Percentiles rank a stretch among this genome's conserved stretches.
phyloP scores from a whole-genome alignment of 2,113 vertebrate species.

The Phaethornis superciliosus region DNA sequence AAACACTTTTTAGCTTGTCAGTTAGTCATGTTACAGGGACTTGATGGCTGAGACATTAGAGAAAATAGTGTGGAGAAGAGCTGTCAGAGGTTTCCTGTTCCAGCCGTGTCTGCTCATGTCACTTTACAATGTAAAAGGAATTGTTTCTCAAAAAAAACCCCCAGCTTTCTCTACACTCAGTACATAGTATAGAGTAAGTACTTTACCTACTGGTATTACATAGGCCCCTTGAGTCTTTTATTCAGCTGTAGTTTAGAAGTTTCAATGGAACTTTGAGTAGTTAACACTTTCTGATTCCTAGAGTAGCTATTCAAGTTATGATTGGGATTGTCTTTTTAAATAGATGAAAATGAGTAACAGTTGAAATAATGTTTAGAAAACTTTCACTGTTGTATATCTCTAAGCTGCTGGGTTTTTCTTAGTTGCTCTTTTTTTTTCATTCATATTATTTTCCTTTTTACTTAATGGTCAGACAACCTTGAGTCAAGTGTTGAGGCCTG shows the following conservation, averaged over 20 bases:
- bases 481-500: slow-evolving; percentile 1
- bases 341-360: slow-evolving; percentile 22
- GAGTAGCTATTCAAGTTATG: slow-evolving; percentile 15
- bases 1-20: neutral
- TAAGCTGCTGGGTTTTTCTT: slow-evolving; percentile 5
- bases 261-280: slow-evolving; percentile 18
- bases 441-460: neutral
- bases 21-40: neutral
- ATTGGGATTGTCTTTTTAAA: slow-evolving; percentile 42
- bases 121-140: neutral
- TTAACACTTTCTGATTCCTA: slow-evolving; percentile 33
- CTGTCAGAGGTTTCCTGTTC: slow-evolving; percentile 8
- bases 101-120: neutral
- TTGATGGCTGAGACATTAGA: neutral
- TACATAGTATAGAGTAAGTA: neutral
- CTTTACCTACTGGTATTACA: slow-evolving; percentile 30
- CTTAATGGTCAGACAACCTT: neutral
- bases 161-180: neutral
- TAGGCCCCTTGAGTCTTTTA: neutral
- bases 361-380: slow-evolving; percentile 29
- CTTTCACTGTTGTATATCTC: neutral
- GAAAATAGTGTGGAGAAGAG: neutral
- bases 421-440: neutral
- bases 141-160: neutral
- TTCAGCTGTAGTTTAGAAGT: slow-evolving; percentile 23